Base-by-base conservation (phyloP, 2,113 vertebrate species). In the Athene cunicularia region DNA sequence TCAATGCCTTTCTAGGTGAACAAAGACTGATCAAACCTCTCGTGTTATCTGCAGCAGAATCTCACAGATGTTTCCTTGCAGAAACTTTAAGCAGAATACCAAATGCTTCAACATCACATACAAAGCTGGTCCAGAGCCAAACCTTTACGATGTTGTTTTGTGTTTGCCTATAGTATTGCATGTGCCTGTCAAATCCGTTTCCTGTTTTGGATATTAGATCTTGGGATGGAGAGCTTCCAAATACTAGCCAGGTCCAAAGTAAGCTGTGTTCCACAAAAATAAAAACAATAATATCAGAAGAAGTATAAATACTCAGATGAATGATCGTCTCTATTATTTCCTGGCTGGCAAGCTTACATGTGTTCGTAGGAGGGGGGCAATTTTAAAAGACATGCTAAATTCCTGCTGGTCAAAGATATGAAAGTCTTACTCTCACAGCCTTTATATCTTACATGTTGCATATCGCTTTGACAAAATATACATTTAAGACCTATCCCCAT, bases 51-150 rank as follows among this genome's bases (percentile, higher is more conserved):
- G 77, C 18, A 5, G 80, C 84, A 91, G 77, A n/a, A 97, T 94
- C 96, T 95, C 93, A 80, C 94, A 97, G 96, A 97, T 97, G 97
- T 97, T 97, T 97, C 97, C 97, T 95, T 19, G 55, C 91, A 95
- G 86, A 76, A 86, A 13, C 56, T 86, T 95, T 89, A 87, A 95
- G 91, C 80, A 80, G 74, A 95, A 93, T 63, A 94, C 77, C 96
- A 95, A 62, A 95, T 85, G 87, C 86, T 96, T 95, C 86, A 85
- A 16, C 56, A 37, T 45, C 64, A 49, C 86, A 76, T 26, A 76
- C 80, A 93, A 95, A 95, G 86, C 91, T 96, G 96, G 91, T 23
- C 3, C 30, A 3, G 75, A 55, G 95, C 95, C 96, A 97, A 30
- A 28, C 53, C 74, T 70, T 90, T 55, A 74, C 0, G 2, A 20